Base-by-base conservation (phyloP, 1,140 invertebrate genomes). In the Homalodisca vitripennis region DNA sequence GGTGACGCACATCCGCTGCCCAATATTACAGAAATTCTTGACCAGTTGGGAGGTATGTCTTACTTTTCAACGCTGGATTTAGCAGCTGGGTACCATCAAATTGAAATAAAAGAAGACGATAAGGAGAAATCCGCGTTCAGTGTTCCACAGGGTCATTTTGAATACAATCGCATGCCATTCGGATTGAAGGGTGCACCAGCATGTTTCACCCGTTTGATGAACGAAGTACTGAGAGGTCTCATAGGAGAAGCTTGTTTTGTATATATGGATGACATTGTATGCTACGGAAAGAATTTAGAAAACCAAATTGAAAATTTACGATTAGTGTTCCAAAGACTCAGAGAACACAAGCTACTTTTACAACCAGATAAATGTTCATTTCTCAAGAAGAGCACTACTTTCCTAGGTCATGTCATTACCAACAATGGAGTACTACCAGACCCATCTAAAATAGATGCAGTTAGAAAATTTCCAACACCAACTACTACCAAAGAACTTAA, bases 321-420 rank as follows among this genome's bases (percentile, higher is more conserved):
- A 63, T 68, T 75, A 68, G 76, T 83, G 3, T 81, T 83, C 60
- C 34, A 76, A 12, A 71, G 73, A 68, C 63, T 84, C 13, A 71
- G 74, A 60, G 31, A 77, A 68, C 51, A 76, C 68, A 78, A 79
- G 62, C 72, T 84, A 29, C 81, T 82, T 74, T 30, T 82, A 22
- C 77, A 84, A 73, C 79, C 78, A 0, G 75, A 77, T 20, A 83
- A 84, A 75, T 83, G 80, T 65, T 75, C 80, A 67, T 84, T 84
- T 72, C 67, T 82, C 26, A 71, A 73, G 70, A 75, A 77, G 63
- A 78, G 82, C 78, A 75, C 82, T 1, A 55, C 69, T 3, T 81
- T 80, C 73, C 73, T 84, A 31, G 82, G 81, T 14, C 81, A 82
- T 66, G 67, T 78, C 1, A 73, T 82, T 34, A 75, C 77, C 1